Conservation (phyloP, 2,797 vertebrate genomes). For the Pachyuromys duprasi region DNA sequence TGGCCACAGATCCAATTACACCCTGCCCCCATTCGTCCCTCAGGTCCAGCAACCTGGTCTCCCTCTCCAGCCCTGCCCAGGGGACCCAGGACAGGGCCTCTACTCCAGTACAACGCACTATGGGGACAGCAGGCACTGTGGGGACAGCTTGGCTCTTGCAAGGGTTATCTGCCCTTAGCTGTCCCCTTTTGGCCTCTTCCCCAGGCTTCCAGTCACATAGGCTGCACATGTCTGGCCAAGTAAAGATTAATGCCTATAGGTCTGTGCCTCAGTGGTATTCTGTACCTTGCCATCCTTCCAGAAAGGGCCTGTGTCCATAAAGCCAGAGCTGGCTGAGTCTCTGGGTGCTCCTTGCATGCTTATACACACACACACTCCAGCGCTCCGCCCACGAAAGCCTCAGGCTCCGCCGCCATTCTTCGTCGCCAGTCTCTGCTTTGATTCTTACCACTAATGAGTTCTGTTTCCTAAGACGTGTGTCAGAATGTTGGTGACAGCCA, state of each 20-base stretch:
- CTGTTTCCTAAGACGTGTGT: slow-evolving; percentile 4
- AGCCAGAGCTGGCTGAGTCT: neutral
- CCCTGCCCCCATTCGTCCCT: neutral
- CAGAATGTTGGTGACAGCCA: neutral
- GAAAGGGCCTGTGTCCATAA: neutral
- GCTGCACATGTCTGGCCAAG: neutral
- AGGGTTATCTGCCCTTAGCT: neutral
- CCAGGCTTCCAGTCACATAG: neutral
- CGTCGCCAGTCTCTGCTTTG: neutral
- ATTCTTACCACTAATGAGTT: neutral
- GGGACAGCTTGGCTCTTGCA: neutral
- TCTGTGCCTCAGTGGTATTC: neutral
- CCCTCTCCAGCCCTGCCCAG: too few species aligned
- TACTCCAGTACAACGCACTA: neutral
- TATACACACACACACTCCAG: neutral
- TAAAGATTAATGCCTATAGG: neutral
- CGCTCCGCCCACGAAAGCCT: neutral
- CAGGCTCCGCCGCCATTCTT: fast-evolving
- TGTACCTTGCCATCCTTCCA: neutral
- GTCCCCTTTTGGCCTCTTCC: neutral
- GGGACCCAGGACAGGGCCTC: neutral
- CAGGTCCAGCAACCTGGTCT: fast-evolving
- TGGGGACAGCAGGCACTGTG: neutral
- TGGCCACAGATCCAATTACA: neutral
- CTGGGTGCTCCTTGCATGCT: neutral